Percentiles rank a stretch among this genome's conserved stretches.
Evolutionary conservation across 2,113 vertebrate species (phyloP).

Genomic region (Psammodynastes pulverulentus): DNA sequence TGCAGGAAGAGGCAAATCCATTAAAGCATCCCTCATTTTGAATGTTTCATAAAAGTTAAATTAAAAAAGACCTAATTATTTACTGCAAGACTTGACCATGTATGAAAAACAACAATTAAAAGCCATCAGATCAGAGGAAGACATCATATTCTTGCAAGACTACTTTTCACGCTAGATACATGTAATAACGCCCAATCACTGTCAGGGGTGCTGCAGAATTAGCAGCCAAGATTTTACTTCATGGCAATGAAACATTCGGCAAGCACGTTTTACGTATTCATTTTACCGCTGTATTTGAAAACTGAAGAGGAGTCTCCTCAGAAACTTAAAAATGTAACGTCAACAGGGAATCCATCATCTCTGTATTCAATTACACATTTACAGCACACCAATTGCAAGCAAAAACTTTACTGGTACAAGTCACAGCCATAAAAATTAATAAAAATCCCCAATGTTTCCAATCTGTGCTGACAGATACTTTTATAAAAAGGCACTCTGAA

Average conservation of each 20-base stretch:
- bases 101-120: slow-evolving; percentile 34
- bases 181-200: slow-evolving; percentile 16
- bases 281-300: slow-evolving; percentile 45
- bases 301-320: slow-evolving; percentile 45
- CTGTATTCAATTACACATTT: slow-evolving; percentile 51
- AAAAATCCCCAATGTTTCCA: slow-evolving; percentile 54
- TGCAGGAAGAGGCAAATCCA: slow-evolving; percentile 14
- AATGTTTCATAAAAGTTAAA: slow-evolving; percentile 18
- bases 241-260: slow-evolving; percentile 47
- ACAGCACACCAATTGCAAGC: slow-evolving; percentile 33
- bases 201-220: not conserved
- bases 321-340: slow-evolving; percentile 48
- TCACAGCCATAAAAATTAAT: slow-evolving; percentile 57
- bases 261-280: slow-evolving; percentile 45
- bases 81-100: not conserved
- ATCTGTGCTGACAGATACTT: slow-evolving; percentile 71
- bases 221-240: slow-evolving; percentile 12
- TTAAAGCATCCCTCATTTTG: slow-evolving; percentile 1
- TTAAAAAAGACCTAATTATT: not conserved
- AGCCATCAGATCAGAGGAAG: slow-evolving; percentile 6
- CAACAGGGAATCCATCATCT: slow-evolving; percentile 52
- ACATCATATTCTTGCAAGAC: slow-evolving; percentile 27
- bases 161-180: not conserved
- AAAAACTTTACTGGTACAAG: slow-evolving; percentile 61
- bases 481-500: slow-evolving; percentile 84